Base-by-base conservation (phyloP, 2,797 vertebrate genomes). In the Poecilia picta region DNA sequence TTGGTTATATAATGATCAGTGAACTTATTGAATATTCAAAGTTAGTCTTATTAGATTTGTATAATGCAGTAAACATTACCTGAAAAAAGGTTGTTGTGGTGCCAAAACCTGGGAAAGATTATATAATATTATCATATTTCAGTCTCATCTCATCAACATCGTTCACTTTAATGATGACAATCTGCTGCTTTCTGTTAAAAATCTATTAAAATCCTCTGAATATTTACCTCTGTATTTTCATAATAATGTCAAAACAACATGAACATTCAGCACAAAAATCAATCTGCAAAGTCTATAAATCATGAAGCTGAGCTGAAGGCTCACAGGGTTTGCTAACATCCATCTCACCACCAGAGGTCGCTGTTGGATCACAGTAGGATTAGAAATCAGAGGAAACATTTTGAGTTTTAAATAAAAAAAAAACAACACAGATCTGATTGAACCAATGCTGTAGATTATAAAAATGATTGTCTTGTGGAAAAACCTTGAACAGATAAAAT, bases 301-400 rank as follows among this genome's bases (percentile, higher is more conserved):
- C 1, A 36, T 36, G 31, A 36, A 8, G 2, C 15, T 62, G 28
- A 16, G 13, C 57, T 31, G 28, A 4, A 31, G 28, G n/a, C 53
- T 55, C 8, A 18, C 53, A 55, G 25, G 51, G 51, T 55, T 55
- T 55, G 53, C 57, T 62, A 15, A 1, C 13, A 62, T 64, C 33
- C 64, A 41, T 7, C 15, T 41, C 4, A 75, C 81, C 89, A 84
- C 25, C 62, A 89, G 88, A 76, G 73, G 85, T 49, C 88, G 6
- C 4, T 2, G 33, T 47, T 75, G 66, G 62, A 71, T 62, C 62
- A 70, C 16, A 0, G 33, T 25, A 25, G 13, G 25, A 45, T 47
- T 55, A 62, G 72, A 79, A 1, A 28, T 5, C 57, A 25, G 1
- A 28, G 25, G 5, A n/a, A 57, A 73, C 62, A 6, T 20, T 33